These are phyloP conservation scores for Apoda limacodes DNA, from an alignment of 2,888 invertebrate genomes.

Conservation along the genomic window DNA sequence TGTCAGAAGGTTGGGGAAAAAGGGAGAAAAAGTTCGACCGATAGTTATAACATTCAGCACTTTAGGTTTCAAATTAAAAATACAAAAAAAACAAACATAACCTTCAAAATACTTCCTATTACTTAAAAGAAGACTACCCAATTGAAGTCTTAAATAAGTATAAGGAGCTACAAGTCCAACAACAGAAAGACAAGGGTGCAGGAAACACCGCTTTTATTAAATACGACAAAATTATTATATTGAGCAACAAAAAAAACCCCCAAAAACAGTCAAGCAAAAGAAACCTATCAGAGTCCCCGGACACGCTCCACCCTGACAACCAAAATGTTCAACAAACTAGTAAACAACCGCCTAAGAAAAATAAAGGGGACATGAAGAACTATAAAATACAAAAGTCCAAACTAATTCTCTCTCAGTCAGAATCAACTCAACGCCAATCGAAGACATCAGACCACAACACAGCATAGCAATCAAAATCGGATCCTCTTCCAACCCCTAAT, in stretches of 20 bases:
- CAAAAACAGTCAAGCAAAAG: constrained; percentile 9
- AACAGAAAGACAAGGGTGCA: constrained; percentile 12
- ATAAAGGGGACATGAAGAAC: constrained; percentile 9
- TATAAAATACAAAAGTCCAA: constrained; percentile 14
- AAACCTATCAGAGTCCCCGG: too few species aligned
- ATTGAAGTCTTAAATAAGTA: constrained; percentile 14
- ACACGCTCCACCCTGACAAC: constrained; percentile 1
- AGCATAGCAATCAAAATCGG: constrained; percentile 8
- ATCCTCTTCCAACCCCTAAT: constrained; percentile 7
- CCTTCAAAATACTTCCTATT: constrained; percentile 14
- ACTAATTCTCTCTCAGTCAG: constrained; percentile 7
- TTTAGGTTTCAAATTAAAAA: constrained; percentile 11
- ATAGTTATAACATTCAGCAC: constrained; percentile 11
- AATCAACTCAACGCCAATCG: constrained; percentile 4
- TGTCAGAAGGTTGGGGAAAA: constrained; percentile 13
- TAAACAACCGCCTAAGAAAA: constrained; percentile 14
- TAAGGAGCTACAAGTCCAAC: constrained; percentile 15
- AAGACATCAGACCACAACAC: constrained; percentile 5
- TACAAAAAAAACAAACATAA: constrained; percentile 12
- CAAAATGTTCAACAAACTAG: constrained; percentile 5
- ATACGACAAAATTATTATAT: constrained; percentile 15
- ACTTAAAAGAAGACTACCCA: constrained; percentile 19
- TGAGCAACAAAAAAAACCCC: constrained; percentile 3
- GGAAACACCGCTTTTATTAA: constrained; percentile 16
- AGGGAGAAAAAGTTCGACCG: constrained; percentile 8